A percentile compares a stretch with the other conserved stretches of the same genome.
Conservation (phyloP, 2,888 invertebrate species). For the Nomada fucata region DNA sequence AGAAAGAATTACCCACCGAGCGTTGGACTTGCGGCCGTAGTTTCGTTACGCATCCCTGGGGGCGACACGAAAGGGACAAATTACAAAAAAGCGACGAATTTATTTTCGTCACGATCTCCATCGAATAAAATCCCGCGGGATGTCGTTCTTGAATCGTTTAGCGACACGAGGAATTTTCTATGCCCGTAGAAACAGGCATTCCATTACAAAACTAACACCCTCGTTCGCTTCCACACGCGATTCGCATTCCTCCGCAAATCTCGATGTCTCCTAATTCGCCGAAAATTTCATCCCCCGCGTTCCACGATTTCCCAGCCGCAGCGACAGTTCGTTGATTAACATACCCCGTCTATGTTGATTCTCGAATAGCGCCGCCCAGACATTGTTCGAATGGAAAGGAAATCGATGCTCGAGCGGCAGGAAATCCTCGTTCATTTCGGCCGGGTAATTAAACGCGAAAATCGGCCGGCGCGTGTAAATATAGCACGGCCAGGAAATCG, state of each 20-base stretch:
- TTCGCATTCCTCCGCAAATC: no score
- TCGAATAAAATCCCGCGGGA: no score
- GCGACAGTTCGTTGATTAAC: no score
- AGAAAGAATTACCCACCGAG: background rate
- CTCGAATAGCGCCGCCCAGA: constrained; percentile 37
- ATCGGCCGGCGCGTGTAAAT: constrained; percentile 21
- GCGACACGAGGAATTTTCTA: no score
- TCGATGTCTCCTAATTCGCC: no score
- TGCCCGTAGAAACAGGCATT: no score
- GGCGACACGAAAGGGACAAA: background rate
- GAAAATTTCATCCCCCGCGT: no score
- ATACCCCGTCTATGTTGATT: background rate
- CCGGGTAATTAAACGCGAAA: constrained; percentile 41
- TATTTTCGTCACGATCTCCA: no score
- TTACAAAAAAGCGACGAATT: background rate
- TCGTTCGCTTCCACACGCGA: no score
- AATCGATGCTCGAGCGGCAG: constrained; percentile 48
- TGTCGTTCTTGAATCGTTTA: no score
- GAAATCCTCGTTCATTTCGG: constrained; percentile 42
- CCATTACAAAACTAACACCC: no score
- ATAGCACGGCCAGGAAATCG: background rate
- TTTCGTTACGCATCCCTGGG: background rate
- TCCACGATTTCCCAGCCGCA: no score
- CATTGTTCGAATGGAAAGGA: constrained; percentile 59
- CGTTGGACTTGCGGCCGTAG: background rate